These are phyloP conservation scores for Candoia aspera DNA, from an alignment of 2,113 vertebrate genomes.

Conservation along the genomic window DNA sequence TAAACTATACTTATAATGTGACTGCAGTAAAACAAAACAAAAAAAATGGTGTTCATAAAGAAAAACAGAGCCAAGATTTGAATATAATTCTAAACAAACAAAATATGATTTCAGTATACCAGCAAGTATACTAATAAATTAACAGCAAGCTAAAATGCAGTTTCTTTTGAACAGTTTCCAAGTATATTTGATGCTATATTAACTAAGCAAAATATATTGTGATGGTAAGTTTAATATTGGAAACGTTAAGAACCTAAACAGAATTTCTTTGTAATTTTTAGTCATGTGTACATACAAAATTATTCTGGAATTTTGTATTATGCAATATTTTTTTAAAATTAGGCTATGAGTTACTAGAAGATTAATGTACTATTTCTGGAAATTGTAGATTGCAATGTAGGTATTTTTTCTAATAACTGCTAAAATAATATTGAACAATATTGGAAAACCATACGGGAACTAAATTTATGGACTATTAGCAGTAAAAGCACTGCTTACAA, in stretches of 20 bases:
- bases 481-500: neutral
- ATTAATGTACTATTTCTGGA: neutral
- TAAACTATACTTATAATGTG: neutral
- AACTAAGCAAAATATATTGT: neutral
- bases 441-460: neutral
- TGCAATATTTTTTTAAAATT: neutral
- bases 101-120: neutral
- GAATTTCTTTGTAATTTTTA: neutral
- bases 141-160: neutral
- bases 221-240: neutral
- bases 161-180: neutral
- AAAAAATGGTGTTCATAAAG: neutral
- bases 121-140: neutral
- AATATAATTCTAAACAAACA: neutral
- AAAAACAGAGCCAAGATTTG: neutral
- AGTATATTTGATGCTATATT: neutral
- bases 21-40: neutral
- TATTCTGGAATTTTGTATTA: neutral
- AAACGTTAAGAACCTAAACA: neutral
- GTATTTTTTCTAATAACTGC: neutral
- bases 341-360: neutral
- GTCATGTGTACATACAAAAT: neutral
- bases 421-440: neutral
- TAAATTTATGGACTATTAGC: neutral
- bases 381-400: neutral